A percentile compares a stretch with the other conserved stretches of the same genome.
Conservation (phyloP, 2,113 vertebrate genomes). For the Penelope pileata region DNA sequence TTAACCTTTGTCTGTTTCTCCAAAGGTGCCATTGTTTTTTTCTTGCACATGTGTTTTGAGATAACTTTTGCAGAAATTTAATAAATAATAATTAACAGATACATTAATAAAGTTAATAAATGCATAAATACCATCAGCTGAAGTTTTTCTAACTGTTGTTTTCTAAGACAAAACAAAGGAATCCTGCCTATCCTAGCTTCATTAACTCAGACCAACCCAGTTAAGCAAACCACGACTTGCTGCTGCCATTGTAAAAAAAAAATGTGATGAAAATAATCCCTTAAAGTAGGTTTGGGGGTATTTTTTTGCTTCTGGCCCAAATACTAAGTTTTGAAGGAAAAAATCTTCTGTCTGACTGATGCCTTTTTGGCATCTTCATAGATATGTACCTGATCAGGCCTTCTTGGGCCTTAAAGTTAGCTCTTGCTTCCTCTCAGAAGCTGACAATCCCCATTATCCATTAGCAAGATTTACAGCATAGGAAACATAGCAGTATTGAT, state of each 20-base stretch:
- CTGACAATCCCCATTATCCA: neutral
- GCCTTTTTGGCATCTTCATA: neutral
- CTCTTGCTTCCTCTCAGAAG: neutral
- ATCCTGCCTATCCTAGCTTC: neutral
- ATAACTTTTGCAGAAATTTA: neutral
- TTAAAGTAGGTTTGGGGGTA: rapidly evolving
- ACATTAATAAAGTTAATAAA: neutral
- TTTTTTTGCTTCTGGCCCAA: neutral
- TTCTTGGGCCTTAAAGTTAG: neutral
- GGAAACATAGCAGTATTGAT: neutral
- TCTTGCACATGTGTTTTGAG: neutral
- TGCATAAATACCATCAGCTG: neutral
- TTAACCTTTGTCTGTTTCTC: neutral
- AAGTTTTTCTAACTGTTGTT: neutral
- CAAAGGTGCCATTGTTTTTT: neutral
- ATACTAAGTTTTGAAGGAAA: neutral
- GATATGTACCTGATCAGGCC: neutral
- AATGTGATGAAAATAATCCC: neutral
- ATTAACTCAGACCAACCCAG: neutral
- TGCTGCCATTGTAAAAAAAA: neutral
- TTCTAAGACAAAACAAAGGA: neutral
- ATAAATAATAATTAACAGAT: too few species aligned
- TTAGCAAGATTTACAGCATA: constrained; percentile 8
- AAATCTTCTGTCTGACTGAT: neutral
- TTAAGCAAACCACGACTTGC: neutral